Evolutionary conservation across 30 jellyfish, hydroid and myxozoan genomes (phyloP), one percentile per base, ranked within the genome.

Genomic region (Aurelia sp.): DNA sequence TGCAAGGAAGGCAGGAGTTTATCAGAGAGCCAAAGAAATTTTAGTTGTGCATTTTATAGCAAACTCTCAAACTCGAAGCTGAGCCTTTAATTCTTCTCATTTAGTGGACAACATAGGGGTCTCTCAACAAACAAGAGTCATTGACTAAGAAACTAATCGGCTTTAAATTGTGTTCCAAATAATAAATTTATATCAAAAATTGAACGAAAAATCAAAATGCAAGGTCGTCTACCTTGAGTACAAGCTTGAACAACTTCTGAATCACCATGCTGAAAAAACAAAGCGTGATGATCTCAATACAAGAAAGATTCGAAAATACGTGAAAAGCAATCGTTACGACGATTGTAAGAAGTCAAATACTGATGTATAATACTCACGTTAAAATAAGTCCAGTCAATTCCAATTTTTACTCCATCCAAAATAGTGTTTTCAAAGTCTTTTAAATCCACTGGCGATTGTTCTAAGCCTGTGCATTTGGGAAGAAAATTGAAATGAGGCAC

Each of bases 381-480:
- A 62, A 94, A 89, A 40, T 74, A 89, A 0, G 66, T 53, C 97
- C 97, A 89, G 62, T 94, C 99, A 62, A 94, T 58, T 17, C 99
- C 99, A 60, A 94, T 79, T 74, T 77, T 79, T 22, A 94, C 68
- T 59, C 99, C 99, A 47, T 89, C 73, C 73, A 94, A 83, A 66
- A 89, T 92, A 6, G 64, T 27, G 31, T 85, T 86, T 22, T 89
- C 99, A 58, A 94, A 94, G 66, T 55, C 91, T 13, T 64, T 77
- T 19, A 94, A 67, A 19, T 35, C 50, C 23, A 91, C 93, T 18
- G 86, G 90, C 2, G 99, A 96, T 71, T 94, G 99, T 63, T 63
- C 89, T 64, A 89, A 47, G 1, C 96, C 99, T 94, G 10, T 37
- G 50, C 4, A 37, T 37, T 37, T 22, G 0, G 48, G 27, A 74